Evolutionary conservation across 2,888 invertebrate genomes (phyloP).

Genomic region (Quadroppia sp.): DNA sequence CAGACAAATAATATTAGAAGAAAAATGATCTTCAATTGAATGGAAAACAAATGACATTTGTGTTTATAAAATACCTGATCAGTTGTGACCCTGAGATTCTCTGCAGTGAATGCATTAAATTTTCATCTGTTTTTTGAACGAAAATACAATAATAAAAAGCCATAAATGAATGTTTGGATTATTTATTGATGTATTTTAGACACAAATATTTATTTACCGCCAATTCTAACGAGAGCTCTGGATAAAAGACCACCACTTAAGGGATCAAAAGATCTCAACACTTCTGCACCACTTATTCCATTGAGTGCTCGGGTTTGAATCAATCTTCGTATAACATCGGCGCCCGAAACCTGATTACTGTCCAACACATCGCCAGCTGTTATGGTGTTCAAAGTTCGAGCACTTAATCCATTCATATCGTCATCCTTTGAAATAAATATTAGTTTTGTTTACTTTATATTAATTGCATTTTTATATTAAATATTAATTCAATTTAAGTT

Average conservation of each 20-base stretch:
- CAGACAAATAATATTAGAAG: too few species aligned
- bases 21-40: too few species aligned
- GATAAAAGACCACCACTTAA: slow-evolving; percentile 45
- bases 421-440: too few species aligned
- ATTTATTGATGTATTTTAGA: neutral
- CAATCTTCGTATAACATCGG: slow-evolving; percentile 20
- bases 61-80: neutral
- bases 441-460: too few species aligned
- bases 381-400: slow-evolving; percentile 22
- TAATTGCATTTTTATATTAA: too few species aligned
- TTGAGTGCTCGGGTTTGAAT: slow-evolving; percentile 51
- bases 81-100: slow-evolving; percentile 9
- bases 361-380: slow-evolving; percentile 25
- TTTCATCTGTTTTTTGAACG: neutral
- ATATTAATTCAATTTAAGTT: too few species aligned
- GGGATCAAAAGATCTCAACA: slow-evolving; percentile 52
- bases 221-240: slow-evolving; percentile 51
- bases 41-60: too few species aligned
- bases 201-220: slow-evolving; percentile 25
- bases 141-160: slow-evolving; percentile 12
- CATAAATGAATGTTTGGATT: neutral
- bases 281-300: slow-evolving; percentile 58
- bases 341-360: neutral
- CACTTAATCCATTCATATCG: slow-evolving; percentile 7
- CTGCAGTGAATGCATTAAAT: neutral